Conservation (phyloP, 1,140 invertebrate species). For the Macrostomum lignano region DNA sequence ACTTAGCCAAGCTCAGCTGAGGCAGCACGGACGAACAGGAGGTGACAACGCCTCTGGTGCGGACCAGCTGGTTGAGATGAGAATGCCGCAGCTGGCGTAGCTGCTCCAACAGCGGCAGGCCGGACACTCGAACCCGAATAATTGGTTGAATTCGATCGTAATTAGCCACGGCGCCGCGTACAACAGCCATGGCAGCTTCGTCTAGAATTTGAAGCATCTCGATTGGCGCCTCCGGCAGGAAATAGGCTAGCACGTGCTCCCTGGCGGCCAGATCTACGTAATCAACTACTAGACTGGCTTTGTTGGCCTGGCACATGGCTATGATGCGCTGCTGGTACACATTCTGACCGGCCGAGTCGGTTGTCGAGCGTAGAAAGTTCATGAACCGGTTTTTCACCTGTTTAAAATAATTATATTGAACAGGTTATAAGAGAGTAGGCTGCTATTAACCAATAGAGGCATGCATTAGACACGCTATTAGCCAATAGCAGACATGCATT, state of each 20-base stretch:
- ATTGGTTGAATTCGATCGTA: slow-evolving; percentile 72
- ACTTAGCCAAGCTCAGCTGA: slow-evolving; percentile 74
- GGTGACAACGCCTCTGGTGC: slow-evolving; percentile 77
- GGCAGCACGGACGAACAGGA: slow-evolving; percentile 76
- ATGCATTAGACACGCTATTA: too few species aligned
- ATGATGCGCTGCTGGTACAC: slow-evolving; percentile 71
- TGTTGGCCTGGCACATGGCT: slow-evolving; percentile 49
- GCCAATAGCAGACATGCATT: too few species aligned
- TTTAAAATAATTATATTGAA: too few species aligned
- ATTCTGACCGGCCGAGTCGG: slow-evolving; percentile 53
- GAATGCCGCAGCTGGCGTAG: slow-evolving; percentile 52
- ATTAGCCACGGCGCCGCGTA: slow-evolving; percentile 70
- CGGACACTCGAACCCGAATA: slow-evolving; percentile 60
- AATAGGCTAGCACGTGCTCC: slow-evolving; percentile 74
- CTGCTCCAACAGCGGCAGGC: slow-evolving; percentile 78
- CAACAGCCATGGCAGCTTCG: slow-evolving; percentile 52
- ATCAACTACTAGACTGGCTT: slow-evolving; percentile 61
- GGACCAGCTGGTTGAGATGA: slow-evolving; percentile 66
- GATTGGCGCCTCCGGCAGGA: slow-evolving; percentile 75
- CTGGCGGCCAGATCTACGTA: slow-evolving; percentile 60
- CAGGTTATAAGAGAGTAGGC: too few species aligned
- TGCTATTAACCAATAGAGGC: too few species aligned
- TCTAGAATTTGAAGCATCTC: slow-evolving; percentile 38
- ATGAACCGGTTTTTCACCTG: slow-evolving; percentile 83
- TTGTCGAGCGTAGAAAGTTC: slow-evolving; percentile 65